These are phyloP conservation scores for Sphaeridia pumilis DNA, from an alignment of 2,888 invertebrate genomes.

Conservation along the genomic window DNA sequence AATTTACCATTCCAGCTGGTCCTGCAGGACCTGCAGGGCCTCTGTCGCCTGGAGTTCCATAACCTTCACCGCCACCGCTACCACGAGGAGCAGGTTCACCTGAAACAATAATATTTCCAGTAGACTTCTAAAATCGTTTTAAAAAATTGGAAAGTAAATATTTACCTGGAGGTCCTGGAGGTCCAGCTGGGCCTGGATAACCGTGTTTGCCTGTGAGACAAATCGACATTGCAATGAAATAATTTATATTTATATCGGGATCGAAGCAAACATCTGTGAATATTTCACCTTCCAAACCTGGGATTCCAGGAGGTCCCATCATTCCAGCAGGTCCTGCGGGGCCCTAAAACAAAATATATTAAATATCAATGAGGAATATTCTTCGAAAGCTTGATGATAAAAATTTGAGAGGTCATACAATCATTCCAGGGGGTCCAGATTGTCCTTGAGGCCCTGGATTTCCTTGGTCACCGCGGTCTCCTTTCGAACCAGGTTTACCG, in stretches of 20 bases:
- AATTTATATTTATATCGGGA: too few species aligned
- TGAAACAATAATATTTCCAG: conserved; percentile 25
- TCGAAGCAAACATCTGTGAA: conserved; percentile 12
- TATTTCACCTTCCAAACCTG: conserved; percentile 21
- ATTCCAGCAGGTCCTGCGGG: conserved; percentile 40
- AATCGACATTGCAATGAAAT: not conserved
- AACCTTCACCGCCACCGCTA: conserved; percentile 19
- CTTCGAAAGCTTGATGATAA: not conserved
- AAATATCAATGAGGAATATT: not conserved
- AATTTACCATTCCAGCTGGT: conserved; percentile 27
- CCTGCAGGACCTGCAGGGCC: conserved; percentile 36
- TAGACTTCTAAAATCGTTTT: not conserved
- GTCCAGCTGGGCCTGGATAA: conserved; percentile 33
- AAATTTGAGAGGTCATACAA: conserved; percentile 21
- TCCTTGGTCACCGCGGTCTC: conserved; percentile 41
- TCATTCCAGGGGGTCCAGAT: conserved; percentile 36
- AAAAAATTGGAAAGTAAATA: conserved; percentile 12
- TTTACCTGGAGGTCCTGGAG: conserved; percentile 24
- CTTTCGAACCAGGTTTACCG: conserved; percentile 42
- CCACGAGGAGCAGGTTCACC: conserved; percentile 36
- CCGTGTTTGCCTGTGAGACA: conserved; percentile 36
- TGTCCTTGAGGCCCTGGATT: conserved; percentile 41
- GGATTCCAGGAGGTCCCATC: conserved; percentile 35
- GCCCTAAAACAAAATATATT: too few species aligned
- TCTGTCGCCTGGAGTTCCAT: conserved; percentile 36